Percentiles rank a stretch among this genome's conserved stretches.
Conservation (phyloP, 2,888 invertebrate genomes). For the Apoderus coryli region DNA sequence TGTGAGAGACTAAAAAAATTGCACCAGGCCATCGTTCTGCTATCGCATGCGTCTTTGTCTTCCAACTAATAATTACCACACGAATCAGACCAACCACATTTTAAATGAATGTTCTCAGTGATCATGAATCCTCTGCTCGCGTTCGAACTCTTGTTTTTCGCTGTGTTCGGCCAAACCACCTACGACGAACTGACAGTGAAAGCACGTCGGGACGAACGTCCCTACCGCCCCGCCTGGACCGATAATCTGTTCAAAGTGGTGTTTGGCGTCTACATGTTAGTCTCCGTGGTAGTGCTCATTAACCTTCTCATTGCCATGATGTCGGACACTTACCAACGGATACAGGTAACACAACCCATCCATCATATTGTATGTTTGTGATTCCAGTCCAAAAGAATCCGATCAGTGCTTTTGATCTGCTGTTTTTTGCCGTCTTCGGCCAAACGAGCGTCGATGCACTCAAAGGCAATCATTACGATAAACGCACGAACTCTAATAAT, state of each 20-base stretch:
- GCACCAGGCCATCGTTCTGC: too few relatives aligned
- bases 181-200: slow-evolving; percentile 56
- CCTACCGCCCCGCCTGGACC: slow-evolving; percentile 70
- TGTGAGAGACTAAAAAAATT: too few relatives aligned
- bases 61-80: too few relatives aligned
- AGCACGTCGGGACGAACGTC: slow-evolving; percentile 64
- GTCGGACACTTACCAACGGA: slow-evolving; percentile 99
- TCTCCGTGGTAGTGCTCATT: slow-evolving; percentile 94
- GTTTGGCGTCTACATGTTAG: slow-evolving; percentile 95
- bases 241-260: slow-evolving; percentile 78
- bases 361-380: slow-evolving; percentile 30
- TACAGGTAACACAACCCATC: slow-evolving; percentile 68
- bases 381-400: slow-evolving; percentile 84
- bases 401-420: slow-evolving; percentile 86
- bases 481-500: slow-evolving; percentile 31
- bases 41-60: too few relatives aligned
- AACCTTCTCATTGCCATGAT: slow-evolving; percentile 99
- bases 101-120: slow-evolving; percentile 40
- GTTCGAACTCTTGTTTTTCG: slow-evolving; percentile 95
- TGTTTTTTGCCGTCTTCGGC: slow-evolving; percentile 98
- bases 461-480: slow-evolving; percentile 47
- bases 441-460: slow-evolving; percentile 75
- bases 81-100: too few relatives aligned
- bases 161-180: slow-evolving; percentile 89
- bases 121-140: slow-evolving; percentile 80